These are phyloP conservation scores for Drosophila tani DNA, from an alignment of 1,140 invertebrate species.

Conservation along the genomic window DNA sequence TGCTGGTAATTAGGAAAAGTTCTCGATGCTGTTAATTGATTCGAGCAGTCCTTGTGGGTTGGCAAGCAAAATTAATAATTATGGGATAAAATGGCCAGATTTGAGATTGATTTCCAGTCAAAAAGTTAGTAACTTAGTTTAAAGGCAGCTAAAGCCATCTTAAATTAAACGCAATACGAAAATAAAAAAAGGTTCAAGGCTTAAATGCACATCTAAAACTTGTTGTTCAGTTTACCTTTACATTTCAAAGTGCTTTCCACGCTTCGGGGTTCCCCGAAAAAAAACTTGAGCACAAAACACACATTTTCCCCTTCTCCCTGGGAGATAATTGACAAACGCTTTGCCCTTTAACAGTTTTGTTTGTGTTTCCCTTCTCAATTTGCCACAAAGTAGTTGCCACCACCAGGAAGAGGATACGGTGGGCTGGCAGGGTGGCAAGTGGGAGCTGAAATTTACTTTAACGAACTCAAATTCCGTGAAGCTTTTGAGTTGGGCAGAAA, in stretches of 20 bases:
- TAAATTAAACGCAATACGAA: too few relatives aligned
- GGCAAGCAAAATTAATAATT: conserved; percentile 13
- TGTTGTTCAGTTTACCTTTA: background rate
- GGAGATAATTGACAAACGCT: conserved; percentile 42
- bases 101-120: background rate
- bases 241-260: conserved; percentile 5
- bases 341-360: conserved; percentile 35
- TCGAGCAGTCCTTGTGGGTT: conserved; percentile 6
- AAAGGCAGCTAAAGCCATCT: background rate
- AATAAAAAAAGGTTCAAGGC: background rate
- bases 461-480: conserved; percentile 49
- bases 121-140: background rate
- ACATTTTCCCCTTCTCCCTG: conserved; percentile 16
- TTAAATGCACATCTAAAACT: background rate
- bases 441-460: conserved; percentile 40
- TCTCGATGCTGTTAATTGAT: conserved; percentile 33
- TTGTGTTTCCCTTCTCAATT: conserved; percentile 45
- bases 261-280: background rate
- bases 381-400: conserved; percentile 46
- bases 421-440: background rate
- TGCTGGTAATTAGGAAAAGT: conserved; percentile 46
- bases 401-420: conserved; percentile 5
- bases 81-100: conserved; percentile 13
- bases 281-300: conserved; percentile 4
- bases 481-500: conserved; percentile 46